phyloP scores from a whole-genome alignment of 2,797 vertebrate genomes.

The Erpetoichthys calabaricus region DNA sequence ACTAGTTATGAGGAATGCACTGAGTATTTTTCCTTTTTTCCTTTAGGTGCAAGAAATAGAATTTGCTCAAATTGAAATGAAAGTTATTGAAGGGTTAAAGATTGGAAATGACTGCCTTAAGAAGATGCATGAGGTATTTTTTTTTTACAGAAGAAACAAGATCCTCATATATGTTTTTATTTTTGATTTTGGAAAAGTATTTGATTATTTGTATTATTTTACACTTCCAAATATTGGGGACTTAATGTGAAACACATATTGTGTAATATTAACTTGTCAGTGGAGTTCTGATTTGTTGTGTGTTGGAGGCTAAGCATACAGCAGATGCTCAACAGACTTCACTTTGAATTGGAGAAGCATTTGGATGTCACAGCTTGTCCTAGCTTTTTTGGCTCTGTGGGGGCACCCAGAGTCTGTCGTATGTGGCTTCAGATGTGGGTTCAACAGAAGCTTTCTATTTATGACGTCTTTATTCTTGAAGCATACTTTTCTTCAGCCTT shows the following conservation, averaged over 20 bases:
- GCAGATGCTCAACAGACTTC: too few relatives aligned
- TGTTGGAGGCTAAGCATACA: too few relatives aligned
- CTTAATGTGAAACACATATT: neutral
- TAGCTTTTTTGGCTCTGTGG: too few relatives aligned
- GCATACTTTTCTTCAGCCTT: too few relatives aligned
- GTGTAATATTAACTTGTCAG: neutral
- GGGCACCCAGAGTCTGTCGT: too few relatives aligned
- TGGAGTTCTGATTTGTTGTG: too few relatives aligned
- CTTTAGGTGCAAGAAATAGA: conserved; percentile 60
- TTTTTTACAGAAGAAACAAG: neutral
- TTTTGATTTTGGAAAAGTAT: neutral
- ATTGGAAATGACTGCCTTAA: conserved; percentile 84
- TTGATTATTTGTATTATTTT: neutral
- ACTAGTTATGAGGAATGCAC: too few relatives aligned
- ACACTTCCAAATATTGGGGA: neutral
- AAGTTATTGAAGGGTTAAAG: conserved; percentile 82
- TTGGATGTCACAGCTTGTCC: too few relatives aligned
- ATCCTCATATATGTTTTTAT: neutral
- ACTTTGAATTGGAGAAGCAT: too few relatives aligned
- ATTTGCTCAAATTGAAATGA: conserved; percentile 85
- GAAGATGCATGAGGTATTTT: conserved; percentile 49
- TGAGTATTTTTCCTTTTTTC: neutral
- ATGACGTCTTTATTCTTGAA: too few relatives aligned
- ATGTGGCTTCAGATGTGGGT: too few relatives aligned
- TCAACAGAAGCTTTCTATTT: too few relatives aligned